Evolutionary conservation across 2,797 vertebrate genomes (phyloP), one percentile per base, ranked within the genome.

Genomic region (Mus minutoides): DNA sequence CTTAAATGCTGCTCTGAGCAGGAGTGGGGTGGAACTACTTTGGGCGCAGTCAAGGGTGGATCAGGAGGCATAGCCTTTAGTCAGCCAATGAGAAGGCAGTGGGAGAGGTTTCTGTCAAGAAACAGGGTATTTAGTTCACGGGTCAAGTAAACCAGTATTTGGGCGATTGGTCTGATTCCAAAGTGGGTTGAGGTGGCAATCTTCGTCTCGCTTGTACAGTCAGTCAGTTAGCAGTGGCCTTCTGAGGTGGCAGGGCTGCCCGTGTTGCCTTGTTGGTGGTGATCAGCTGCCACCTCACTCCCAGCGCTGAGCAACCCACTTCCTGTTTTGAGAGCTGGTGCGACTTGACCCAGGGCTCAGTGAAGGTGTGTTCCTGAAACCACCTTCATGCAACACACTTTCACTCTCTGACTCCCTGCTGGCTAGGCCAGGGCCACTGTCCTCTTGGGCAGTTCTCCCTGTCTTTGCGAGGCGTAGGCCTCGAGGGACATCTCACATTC

Each of bases 291-390:
- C 31, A 4, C 37, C 24, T 29, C 26, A 24, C 26, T 56, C 40
- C 54, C 29, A 76, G 87, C 0, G 3, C 19, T 10, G 29, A 26
- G 31, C 73, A 71, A 82, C 49, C 91, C 84, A 56, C 79, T 82
- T 96, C 82, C 91, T 88, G 58, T 87, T 89, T 79, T 29, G 71
- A 82, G 54, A 92, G 29, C 0, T 31, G 54, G 80, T 75, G n/a
- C 94, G 22, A 77, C 46, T 62, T 56, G 54, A 49, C 40, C 75
- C 34, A 26, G 87, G 62, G 62, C 4, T 31, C 43, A 12, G 76
- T 16, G 52, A n/a, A 10, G 46, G 31, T 34, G 60, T 21, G 1
- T n/a, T 88, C 2, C 16, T 77, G 49, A 90, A 92, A 85, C 84
- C 46, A 58, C 52, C n/a, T 73, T 49, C 46, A 49, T 49, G 46